These are phyloP conservation scores for Manis javanica DNA, from an alignment of 2,797 vertebrate genomes.

Conservation along the genomic window DNA sequence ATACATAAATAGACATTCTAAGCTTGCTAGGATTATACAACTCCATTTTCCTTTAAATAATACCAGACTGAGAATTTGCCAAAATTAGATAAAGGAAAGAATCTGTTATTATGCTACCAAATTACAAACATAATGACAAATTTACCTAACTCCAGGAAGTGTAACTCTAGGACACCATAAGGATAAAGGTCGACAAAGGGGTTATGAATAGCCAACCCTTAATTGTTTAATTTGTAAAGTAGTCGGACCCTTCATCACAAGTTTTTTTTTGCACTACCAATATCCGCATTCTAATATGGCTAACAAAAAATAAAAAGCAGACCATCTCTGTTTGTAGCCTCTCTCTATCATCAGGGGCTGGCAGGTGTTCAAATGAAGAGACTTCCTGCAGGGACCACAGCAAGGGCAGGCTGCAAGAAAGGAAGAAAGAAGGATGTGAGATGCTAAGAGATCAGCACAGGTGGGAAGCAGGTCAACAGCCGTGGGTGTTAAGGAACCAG, in stretches of 20 bases:
- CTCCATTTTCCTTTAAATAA: constrained; percentile 48
- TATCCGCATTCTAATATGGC: background rate
- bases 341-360: background rate
- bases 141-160: background rate
- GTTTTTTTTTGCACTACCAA: background rate
- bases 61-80: background rate
- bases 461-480: background rate
- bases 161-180: background rate
- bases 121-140: background rate
- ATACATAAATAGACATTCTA: background rate
- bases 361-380: background rate
- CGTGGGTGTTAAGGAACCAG: background rate
- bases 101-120: background rate
- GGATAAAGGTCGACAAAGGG: background rate
- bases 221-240: background rate
- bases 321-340: background rate
- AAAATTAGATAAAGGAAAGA: constrained; percentile 36
- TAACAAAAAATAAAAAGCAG: background rate
- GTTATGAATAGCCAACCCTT: background rate
- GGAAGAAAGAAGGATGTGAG: background rate
- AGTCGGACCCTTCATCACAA: background rate
- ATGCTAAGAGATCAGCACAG: background rate
- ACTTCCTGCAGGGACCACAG: background rate
- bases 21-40: background rate
- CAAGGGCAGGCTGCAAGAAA: background rate